Evolutionary conservation across 2,797 vertebrate species (phyloP), one percentile per base, ranked within the genome.

Genomic region (Typhlichthys eigenmanni): DNA sequence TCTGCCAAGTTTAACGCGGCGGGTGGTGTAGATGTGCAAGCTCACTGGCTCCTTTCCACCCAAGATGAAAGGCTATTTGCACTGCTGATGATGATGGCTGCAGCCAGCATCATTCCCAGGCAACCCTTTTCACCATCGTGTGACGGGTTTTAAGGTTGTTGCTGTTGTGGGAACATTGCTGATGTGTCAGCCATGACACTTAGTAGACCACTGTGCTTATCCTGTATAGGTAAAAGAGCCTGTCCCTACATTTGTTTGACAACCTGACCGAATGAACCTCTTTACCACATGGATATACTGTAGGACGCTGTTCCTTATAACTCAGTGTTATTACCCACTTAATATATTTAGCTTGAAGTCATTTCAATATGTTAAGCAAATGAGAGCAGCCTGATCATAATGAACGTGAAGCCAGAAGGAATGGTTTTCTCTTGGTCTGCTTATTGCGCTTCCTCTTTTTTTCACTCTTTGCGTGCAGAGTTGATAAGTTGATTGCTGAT

Each of bases 401-500:
- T 67, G 58, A 71, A 65, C 74, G 62, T 58, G 72, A 70, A 84
- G 75, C 82, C 62, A 45, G 60, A 72, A 68, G 83, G 80, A 75
- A 73, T 63, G 8, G 68, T 78, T 81, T 75, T 57, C 59, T 60
- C 58, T 60, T 59, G 63, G 71, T 60, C 61, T 73, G 49, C 75
- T 86, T 71, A 58, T 82, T 87, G 68, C 68, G 75, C 63, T 34
- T 72, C 72, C 71, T 69, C 59, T 71, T 75, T 53, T 59, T 59
- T 58, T 64, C 64, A 60, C 64, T 89, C 73, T 87, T 85, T 87
- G 69, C 80, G 79, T 77, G 79, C 72, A n/a, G 76, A 61, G 70
- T 85, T 88, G 90, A 93, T 93, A 89, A 91, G 91, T 92, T 80
- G 86, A 91, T 91, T 45, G 76, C 90, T 87, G 90, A 93, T 94